Evolutionary conservation across 2,888 invertebrate genomes (phyloP), one percentile per base, ranked within the genome.

Genomic region (Lycophotia porphyrea): DNA sequence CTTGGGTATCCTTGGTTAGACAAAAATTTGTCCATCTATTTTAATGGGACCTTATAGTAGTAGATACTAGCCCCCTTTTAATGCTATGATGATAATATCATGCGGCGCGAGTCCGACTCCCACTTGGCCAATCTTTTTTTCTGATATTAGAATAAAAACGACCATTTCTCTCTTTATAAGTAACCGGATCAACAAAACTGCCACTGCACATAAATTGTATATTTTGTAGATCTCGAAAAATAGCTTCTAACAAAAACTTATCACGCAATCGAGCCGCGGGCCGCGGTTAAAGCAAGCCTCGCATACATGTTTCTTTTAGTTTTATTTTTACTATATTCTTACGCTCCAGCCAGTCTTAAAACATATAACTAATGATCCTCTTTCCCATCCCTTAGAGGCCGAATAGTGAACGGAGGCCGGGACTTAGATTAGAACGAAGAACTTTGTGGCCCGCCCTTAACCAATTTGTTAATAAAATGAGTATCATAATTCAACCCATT

Each of bases 381-480:
- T 70, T 67, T 67, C n/a, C 39, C n/a, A 70, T 64, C 55, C 77
- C 47, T 39, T 24, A 34, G 64, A 52, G 71, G n/a, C 47, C 31
- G 13, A 71, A 58, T 58, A 71, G 71, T 76, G 63, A 52, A 49
- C 34, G 60, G 34, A 61, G 34, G 76, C 49, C 34, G 18, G 27
- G 42, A 42, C 31, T 76, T 65, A 65, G 77, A 71, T 69, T 71
- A 80, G 60, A 60, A 71, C 44, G 44, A 47, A 63, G 44, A 42
- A 58, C 58, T 65, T 58, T 55, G 47, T 71, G 39, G 24, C 34
- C 42, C 42, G 15, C 27, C 42, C 58, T 65, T 44, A 58, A 21
- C 67, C 58, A 74, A 79, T 74, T 78, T 69, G 65, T 74, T 74
- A 78, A 42, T 73, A 58, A 69, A 64, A 79, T 78, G 36, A 60